Percentiles rank a stretch among this genome's conserved stretches.
These are phyloP conservation scores for Ictalurus punctatus DNA, from an alignment of 2,113 vertebrate species.

Conservation along the genomic window DNA sequence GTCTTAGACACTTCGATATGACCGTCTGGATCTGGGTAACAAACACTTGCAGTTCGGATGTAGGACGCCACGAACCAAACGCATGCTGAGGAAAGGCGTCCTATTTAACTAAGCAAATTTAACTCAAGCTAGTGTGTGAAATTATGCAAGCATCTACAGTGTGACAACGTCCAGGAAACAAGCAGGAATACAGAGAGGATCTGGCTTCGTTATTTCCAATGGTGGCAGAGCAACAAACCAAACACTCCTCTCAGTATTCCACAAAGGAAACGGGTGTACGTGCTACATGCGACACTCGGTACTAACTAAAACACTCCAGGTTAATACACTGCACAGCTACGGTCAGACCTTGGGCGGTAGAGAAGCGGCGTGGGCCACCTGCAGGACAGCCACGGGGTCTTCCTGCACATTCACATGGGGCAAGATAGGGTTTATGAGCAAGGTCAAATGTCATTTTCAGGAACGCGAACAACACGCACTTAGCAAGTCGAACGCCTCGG, in stretches of 20 bases:
- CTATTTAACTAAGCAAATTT: neutral
- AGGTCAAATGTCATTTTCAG: constrained; percentile 12
- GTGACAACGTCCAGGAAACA: neutral
- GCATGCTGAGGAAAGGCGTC: neutral
- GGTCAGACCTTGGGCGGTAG: constrained; percentile 74
- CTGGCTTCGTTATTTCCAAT: neutral
- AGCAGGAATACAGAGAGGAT: neutral
- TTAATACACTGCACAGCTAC: constrained; percentile 11
- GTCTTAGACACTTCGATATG: neutral
- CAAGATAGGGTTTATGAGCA: constrained; percentile 47
- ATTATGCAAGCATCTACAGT: neutral
- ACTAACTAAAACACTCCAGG: neutral
- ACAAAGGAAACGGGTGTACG: neutral
- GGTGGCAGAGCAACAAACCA: neutral
- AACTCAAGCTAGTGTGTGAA: neutral
- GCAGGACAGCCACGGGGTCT: constrained; percentile 74
- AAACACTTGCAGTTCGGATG: neutral
- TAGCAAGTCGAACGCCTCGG: neutral
- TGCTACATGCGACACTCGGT: neutral
- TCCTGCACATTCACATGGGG: constrained; percentile 69
- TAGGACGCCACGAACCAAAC: neutral
- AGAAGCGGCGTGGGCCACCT: constrained; percentile 71
- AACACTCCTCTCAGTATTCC: constrained; percentile 16
- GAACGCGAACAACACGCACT: neutral
- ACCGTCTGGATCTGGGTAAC: neutral